These are phyloP conservation scores for Ephestia elutella DNA, from an alignment of 1,140 invertebrate species.

Conservation along the genomic window DNA sequence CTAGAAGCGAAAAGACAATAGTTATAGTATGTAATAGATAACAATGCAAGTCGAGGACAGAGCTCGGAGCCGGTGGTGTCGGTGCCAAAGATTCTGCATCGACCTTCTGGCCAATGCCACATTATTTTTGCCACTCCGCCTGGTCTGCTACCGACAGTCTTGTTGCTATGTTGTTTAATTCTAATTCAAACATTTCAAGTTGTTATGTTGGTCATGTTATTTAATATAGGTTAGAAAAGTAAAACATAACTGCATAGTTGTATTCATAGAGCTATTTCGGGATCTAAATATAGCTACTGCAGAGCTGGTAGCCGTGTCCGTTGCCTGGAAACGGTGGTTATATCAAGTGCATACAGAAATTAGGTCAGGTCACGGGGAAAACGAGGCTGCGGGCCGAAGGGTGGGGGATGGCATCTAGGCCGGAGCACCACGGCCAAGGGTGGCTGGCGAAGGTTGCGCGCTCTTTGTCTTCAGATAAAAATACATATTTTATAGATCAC, in stretches of 20 bases:
- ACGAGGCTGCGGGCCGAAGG: constrained; percentile 20
- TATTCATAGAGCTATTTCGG: background rate
- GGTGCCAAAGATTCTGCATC: constrained; percentile 57
- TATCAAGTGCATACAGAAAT: constrained; percentile 62
- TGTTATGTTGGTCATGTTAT: too few relatives aligned
- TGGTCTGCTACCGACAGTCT: constrained; percentile 20
- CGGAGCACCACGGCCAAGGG: constrained; percentile 69
- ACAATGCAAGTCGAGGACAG: constrained; percentile 1
- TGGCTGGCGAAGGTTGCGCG: constrained; percentile 63
- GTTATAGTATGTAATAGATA: background rate
- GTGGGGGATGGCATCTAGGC: constrained; percentile 47
- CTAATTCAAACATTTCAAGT: background rate
- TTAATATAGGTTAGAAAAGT: too few relatives aligned
- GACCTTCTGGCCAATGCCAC: constrained; percentile 62
- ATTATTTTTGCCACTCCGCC: constrained; percentile 43
- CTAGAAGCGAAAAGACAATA: background rate
- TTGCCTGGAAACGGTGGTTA: constrained; percentile 39
- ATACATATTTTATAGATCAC: constrained; percentile 7
- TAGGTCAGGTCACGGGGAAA: constrained; percentile 62
- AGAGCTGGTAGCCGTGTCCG: constrained; percentile 12
- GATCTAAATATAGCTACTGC: background rate
- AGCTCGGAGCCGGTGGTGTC: constrained; percentile 23
- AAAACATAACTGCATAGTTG: background rate
- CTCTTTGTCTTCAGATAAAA: constrained; percentile 39
- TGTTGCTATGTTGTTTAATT: constrained; percentile 25